These are phyloP conservation scores for Rhopalosiphum nymphaeae DNA, from an alignment of 2,888 invertebrate species.

Conservation along the genomic window DNA sequence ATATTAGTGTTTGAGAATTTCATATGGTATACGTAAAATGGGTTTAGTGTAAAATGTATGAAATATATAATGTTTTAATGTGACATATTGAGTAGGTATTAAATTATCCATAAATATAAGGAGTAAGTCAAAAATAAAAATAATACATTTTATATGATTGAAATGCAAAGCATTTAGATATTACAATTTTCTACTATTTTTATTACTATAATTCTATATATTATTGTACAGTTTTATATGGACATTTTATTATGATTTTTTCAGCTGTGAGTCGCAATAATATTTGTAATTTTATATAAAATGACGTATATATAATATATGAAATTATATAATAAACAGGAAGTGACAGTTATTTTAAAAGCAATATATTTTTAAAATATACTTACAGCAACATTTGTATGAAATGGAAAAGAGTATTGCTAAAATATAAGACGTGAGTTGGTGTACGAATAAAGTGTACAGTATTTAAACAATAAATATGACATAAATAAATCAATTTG, in stretches of 20 bases:
- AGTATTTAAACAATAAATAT: constrained; percentile 21
- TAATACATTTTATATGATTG: not conserved
- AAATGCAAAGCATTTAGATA: not conserved
- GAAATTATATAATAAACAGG: not conserved
- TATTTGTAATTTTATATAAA: not conserved
- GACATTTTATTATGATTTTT: not conserved
- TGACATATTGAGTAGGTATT: constrained; percentile 14
- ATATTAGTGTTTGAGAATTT: not conserved
- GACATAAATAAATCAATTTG: constrained; percentile 34
- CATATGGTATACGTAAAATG: not conserved
- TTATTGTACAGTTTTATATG: not conserved
- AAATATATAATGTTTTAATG: not conserved
- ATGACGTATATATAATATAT: not conserved
- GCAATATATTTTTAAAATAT: not conserved
- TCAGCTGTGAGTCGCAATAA: not conserved
- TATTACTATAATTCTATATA: not conserved
- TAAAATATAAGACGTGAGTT: not conserved
- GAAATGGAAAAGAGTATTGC: not conserved
- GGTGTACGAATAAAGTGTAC: not conserved
- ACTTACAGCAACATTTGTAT: not conserved
- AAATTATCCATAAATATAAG: not conserved
- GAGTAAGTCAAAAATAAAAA: not conserved
- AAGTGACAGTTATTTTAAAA: not conserved
- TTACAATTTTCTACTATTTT: not conserved
- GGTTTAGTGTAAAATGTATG: not conserved